Evolutionary conservation across 2,888 invertebrate genomes (phyloP), one percentile per base, ranked within the genome.

Genomic region (Acanthosoma haemorrhoidale): DNA sequence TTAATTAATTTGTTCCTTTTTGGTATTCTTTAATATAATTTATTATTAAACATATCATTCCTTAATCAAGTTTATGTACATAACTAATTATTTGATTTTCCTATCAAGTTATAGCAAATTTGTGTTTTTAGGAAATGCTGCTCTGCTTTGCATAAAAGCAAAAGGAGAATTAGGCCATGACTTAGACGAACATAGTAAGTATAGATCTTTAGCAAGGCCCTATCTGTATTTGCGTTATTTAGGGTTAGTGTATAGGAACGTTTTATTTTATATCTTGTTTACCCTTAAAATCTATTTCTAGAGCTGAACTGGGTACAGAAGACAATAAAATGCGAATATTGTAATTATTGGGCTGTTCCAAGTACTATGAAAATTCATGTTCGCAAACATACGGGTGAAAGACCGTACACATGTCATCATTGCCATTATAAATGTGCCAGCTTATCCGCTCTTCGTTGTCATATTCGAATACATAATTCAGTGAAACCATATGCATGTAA

Each of bases 311-410:
- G 67, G 67, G 31, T 18, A n/a, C 32, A 67, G 25, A 67, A 67
- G 21, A 67, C 67, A 51, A 31, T 67, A 31, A 51, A 67, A 41
- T 67, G 67, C 57, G 41, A 29, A 18, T 67, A 34, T 67, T 67
- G 67, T 57, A 21, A 29, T 9, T 67, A 67, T 21, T 21, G 67
- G 36, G 57, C 51, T 31, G 51, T 51, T 13, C 67, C 67, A 8
- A 51, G 51, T 29, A 57, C 57, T 25, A 67, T 67, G 51, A 67
- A 67, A 36, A 68, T 59, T 9, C 68, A 68, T 11, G 38, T 31
- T 25, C 16, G 69, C 36, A 63, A 43, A 43, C 63, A 51, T 51
- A 69, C 69, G 11, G 69, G 61, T 16, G 63, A 69, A 34, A 38
- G 29, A 5, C 69, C 68, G 8, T 68, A 32, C 25, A 68, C 31